These are phyloP conservation scores for Spongilla lacustris DNA, from an alignment of 37 sponge, comb jelly and placozoan genomes.

Conservation along the genomic window DNA sequence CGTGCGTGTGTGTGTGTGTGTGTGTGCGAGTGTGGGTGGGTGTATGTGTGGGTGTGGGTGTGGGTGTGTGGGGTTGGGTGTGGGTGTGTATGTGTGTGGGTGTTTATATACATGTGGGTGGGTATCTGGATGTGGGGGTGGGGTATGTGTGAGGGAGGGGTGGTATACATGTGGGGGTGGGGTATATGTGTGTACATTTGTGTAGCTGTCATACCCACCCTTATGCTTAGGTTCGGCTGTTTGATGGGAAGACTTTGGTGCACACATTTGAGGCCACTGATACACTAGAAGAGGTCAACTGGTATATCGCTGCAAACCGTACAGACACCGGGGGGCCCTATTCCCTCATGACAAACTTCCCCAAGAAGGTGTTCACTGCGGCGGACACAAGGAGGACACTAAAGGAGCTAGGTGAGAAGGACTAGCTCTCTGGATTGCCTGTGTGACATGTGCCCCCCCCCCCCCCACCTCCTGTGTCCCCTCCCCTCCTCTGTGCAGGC, in stretches of 20 bases:
- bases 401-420: constrained; percentile 60
- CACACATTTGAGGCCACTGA: constrained; percentile 64
- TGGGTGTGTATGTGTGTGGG: too few species aligned
- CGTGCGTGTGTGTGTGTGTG: too few species aligned
- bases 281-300: constrained; percentile 65
- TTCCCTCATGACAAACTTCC: constrained; percentile 76
- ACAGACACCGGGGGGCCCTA: constrained; percentile 26
- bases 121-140: too few species aligned
- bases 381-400: constrained; percentile 59
- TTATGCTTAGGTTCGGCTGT: constrained; percentile 53
- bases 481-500: constrained; percentile 25
- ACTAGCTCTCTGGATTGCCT: background rate
- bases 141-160: too few species aligned
- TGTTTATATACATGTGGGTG: too few species aligned
- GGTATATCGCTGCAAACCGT: constrained; percentile 46
- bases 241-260: constrained; percentile 51
- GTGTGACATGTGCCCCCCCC: background rate
- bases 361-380: constrained; percentile 58
- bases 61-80: too few species aligned
- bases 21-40: too few species aligned
- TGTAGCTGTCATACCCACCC: background rate
- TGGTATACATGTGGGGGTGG: too few species aligned
- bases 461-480: background rate
- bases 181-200: too few species aligned
- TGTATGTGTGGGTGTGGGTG: too few species aligned